These are phyloP conservation scores for Branchinecta sandiegonensis DNA, from an alignment of 2,888 invertebrate species.

Conservation along the genomic window DNA sequence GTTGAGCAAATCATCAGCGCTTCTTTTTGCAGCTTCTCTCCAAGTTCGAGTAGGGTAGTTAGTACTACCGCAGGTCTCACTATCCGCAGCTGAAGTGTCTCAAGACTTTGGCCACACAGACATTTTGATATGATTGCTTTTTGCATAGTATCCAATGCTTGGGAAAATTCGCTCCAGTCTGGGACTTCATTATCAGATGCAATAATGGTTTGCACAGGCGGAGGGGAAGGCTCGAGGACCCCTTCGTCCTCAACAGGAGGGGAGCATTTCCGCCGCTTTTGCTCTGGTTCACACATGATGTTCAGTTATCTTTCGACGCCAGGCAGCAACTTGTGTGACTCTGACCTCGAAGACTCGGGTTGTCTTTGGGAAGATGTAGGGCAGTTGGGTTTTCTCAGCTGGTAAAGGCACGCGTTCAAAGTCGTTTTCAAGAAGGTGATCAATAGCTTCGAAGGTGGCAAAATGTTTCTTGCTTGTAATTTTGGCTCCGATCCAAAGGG, in stretches of 20 bases:
- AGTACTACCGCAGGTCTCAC: background rate
- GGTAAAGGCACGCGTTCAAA: constrained; percentile 17
- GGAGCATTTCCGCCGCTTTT: constrained; percentile 22
- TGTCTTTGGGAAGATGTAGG: constrained; percentile 13
- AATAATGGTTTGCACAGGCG: background rate
- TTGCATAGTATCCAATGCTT: constrained; percentile 8
- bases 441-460: background rate
- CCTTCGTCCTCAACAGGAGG: constrained; percentile 17
- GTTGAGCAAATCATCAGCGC: constrained; percentile 18
- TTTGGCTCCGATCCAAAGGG: constrained; percentile 3
- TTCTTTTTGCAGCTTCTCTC: background rate
- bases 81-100: background rate
- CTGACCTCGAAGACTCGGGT: background rate
- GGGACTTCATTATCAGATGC: constrained; percentile 2
- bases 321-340: background rate
- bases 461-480: background rate
- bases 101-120: constrained; percentile 17
- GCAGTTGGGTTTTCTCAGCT: constrained; percentile 2
- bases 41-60: background rate
- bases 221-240: constrained; percentile 21
- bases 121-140: constrained; percentile 17
- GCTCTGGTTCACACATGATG: constrained; percentile 24
- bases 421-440: constrained; percentile 16
- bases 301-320: background rate
- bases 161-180: background rate